Evolutionary conservation across 2,888 invertebrate genomes (phyloP), one percentile per base, ranked within the genome.

Genomic region (Cheilosia vernalis): DNA sequence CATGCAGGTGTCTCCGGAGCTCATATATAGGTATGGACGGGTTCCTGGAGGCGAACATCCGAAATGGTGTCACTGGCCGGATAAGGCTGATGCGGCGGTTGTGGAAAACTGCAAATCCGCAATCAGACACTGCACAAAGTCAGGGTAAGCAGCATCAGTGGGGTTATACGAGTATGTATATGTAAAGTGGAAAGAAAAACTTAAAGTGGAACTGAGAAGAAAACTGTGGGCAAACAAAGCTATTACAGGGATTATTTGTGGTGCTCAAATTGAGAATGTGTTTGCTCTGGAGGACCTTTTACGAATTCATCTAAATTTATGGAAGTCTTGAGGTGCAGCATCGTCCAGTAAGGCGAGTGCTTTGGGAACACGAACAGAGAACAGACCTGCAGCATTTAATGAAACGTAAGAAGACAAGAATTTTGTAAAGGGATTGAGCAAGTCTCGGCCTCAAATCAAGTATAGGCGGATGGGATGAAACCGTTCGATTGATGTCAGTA

Each of bases 71-170:
- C 84, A 84, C 74, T 84, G 84, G 60, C 84, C 84, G 84, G 84
- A 84, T 80, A 76, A 84, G 64, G 70, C 30, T 61, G 74, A 49
- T 40, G 37, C 17, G 21, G 37, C 17, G 21, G 19, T 30, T 40
- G 60, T 72, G 53, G 61, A 51, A 66, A 60, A 60, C 66, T 90
- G 89, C 89, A 91, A 91, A 91, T 91, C 91, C 91, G 91, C 91
- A 91, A 91, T 91, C 91, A 91, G 92, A 91, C 91, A 53, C 56
- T 78, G 78, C 78, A 83, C 72, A 83, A 63, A 82, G 72, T 72
- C 70, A 66, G 47, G 33, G 24, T 49, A 15, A 42, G 40, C 10
- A 47, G 53, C 24, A 19, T 27, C 27, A 15, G 1, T 24, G 7
- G 42, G 5, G 15, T 5, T 9, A 13, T 13, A n/a, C n/a, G n/a